A percentile compares a stretch with the other conserved stretches of the same genome.
Conservation (phyloP, 1,140 invertebrate species). For the Meloidogyne floridensis region DNA sequence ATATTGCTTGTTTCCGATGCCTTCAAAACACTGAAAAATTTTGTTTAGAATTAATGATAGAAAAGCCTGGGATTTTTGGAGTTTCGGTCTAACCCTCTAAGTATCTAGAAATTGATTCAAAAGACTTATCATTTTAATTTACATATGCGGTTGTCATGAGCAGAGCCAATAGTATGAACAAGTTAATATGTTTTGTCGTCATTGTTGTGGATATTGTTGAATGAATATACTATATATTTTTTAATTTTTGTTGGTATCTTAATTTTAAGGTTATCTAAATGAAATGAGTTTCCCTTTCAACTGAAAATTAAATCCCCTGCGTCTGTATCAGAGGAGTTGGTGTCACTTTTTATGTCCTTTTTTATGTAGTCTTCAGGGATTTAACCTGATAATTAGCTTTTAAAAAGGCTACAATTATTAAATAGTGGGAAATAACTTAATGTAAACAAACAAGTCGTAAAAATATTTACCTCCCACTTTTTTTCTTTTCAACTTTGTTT, state of each 20-base stretch:
- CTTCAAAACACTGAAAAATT: slow-evolving; percentile 3
- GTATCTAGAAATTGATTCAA: no score
- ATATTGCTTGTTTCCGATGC: background rate
- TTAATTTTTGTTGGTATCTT: background rate
- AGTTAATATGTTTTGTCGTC: background rate
- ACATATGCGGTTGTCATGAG: background rate
- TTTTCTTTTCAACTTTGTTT: background rate
- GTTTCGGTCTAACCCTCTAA: background rate
- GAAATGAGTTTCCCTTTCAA: no score
- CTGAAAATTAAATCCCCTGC: background rate
- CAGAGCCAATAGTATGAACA: background rate
- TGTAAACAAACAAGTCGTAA: background rate
- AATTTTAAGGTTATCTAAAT: no score
- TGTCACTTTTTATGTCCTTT: background rate
- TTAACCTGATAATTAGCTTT: background rate
- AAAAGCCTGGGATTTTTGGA: no score
- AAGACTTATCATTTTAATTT: background rate
- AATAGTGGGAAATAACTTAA: background rate
- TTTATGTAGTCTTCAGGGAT: background rate
- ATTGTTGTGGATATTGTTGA: background rate
- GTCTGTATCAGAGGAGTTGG: background rate
- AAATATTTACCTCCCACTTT: background rate
- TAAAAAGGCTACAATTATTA: background rate
- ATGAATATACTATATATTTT: background rate
- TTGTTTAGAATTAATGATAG: background rate